Conservation (phyloP, 2,888 invertebrate species). For the Automeris io region DNA sequence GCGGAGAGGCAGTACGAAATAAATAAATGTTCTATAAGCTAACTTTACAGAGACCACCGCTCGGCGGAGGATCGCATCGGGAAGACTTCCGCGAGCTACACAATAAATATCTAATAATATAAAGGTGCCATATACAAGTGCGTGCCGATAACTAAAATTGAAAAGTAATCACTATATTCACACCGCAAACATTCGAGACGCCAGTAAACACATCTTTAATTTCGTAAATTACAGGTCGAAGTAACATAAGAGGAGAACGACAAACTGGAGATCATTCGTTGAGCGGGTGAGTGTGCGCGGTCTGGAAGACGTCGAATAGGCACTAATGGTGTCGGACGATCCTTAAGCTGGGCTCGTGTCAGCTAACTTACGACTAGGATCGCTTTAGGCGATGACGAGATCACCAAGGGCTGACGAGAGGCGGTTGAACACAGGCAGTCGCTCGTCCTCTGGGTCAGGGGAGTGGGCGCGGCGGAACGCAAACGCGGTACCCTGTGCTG, state of each 20-base stretch:
- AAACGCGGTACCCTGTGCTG: conserved; percentile 62
- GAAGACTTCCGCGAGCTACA: conserved; percentile 75
- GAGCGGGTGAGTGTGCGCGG: conserved; percentile 69
- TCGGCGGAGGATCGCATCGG: conserved; percentile 74
- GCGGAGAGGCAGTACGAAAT: conserved; percentile 74
- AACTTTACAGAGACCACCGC: conserved; percentile 77
- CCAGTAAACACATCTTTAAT: conserved; percentile 66
- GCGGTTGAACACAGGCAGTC: conserved; percentile 86
- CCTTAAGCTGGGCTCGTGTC: conserved; percentile 68
- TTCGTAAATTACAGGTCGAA: conserved; percentile 69
- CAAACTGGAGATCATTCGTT: conserved; percentile 75
- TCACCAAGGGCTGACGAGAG: conserved; percentile 68
- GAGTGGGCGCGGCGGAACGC: conserved; percentile 64
- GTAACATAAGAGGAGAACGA: conserved; percentile 60
- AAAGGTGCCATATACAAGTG: conserved; percentile 75
- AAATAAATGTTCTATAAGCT: conserved; percentile 75
- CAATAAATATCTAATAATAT: conserved; percentile 74
- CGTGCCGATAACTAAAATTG: conserved; percentile 67
- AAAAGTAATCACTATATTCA: conserved; percentile 65
- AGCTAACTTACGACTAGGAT: conserved; percentile 66
- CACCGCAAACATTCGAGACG: conserved; percentile 76
- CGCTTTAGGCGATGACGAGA: conserved; percentile 64
- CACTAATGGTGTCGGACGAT: conserved; percentile 69
- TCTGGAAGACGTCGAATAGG: conserved; percentile 72
- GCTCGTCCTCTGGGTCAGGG: conserved; percentile 77